These are phyloP conservation scores for Pectinophora gossypiella DNA, from an alignment of 1,140 invertebrate genomes.

Conservation along the genomic window DNA sequence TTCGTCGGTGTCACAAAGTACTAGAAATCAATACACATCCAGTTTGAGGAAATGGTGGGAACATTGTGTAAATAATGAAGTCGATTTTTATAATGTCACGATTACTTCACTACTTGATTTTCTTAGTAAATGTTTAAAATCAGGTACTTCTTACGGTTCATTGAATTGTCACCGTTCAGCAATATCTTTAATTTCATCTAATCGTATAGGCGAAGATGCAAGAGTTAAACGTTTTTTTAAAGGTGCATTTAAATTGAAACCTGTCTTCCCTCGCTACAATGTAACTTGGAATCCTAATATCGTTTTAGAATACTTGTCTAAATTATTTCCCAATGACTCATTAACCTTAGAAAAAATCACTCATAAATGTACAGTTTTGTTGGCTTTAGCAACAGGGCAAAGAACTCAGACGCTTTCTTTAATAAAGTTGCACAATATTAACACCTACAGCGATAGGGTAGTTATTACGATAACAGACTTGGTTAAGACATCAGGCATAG, in stretches of 20 bases:
- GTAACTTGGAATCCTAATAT: constrained; percentile 14
- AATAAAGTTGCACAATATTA: background rate
- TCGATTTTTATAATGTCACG: constrained; percentile 6
- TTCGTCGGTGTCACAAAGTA: constrained; percentile 8
- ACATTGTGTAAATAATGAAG: constrained; percentile 5
- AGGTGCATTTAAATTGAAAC: constrained; percentile 15
- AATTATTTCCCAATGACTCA: background rate
- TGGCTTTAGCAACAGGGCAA: constrained; percentile 1
- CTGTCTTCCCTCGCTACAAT: constrained; percentile 6
- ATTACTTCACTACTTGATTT: constrained; percentile 1
- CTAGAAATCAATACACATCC: constrained; percentile 9
- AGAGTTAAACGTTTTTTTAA: constrained; percentile 16
- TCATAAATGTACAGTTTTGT: background rate
- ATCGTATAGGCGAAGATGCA: constrained; percentile 5
- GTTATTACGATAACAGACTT: background rate
- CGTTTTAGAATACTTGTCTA: constrained; percentile 8
- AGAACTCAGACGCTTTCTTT: background rate
- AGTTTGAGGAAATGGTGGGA: constrained; percentile 13
- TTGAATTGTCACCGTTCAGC: constrained; percentile 11
- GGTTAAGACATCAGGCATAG: background rate
- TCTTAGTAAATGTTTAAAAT: background rate
- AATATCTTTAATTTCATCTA: constrained; percentile 9
- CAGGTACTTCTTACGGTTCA: constrained; percentile 6
- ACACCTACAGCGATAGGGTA: background rate
- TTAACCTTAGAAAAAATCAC: constrained; percentile 1